phyloP scores from a whole-genome alignment of 1,140 invertebrate species.

The Protaetia brevitarsis region DNA sequence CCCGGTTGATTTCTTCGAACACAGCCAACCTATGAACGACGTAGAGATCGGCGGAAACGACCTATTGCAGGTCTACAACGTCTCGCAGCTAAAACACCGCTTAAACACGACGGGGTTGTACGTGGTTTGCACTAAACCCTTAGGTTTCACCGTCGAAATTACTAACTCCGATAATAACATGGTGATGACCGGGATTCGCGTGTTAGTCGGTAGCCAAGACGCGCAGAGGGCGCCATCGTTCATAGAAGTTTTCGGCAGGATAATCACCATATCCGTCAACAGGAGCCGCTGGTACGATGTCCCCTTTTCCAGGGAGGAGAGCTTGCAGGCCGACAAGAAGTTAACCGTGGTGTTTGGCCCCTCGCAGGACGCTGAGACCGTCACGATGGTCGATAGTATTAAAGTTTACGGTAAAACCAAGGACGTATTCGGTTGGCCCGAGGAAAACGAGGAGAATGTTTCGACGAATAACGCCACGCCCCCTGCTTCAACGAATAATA shows the following conservation, averaged over 20 bases:
- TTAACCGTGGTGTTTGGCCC: constrained; percentile 85
- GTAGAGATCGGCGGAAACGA: constrained; percentile 96
- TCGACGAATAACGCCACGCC: constrained; percentile 57
- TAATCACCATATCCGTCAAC: constrained; percentile 69
- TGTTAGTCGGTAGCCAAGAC: constrained; percentile 85
- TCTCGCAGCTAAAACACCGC: constrained; percentile 89
- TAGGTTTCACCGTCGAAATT: constrained; percentile 86
- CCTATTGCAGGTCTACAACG: constrained; percentile 91
- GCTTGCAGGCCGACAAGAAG: constrained; percentile 89
- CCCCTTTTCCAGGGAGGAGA: constrained; percentile 91
- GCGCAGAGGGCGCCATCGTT: constrained; percentile 77
- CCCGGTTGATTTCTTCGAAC: constrained; percentile 96
- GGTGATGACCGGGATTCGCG: constrained; percentile 78
- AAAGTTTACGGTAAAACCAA: constrained; percentile 95
- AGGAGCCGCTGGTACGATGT: constrained; percentile 93
- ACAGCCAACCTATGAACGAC: constrained; percentile 86
- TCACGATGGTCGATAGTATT: constrained; percentile 91
- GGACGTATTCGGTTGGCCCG: constrained; percentile 95
- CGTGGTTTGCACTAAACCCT: constrained; percentile 82
- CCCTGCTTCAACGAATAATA: constrained; percentile 35
- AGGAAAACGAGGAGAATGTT: constrained; percentile 84
- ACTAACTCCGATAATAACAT: constrained; percentile 82
- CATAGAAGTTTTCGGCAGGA: constrained; percentile 83
- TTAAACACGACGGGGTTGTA: constrained; percentile 88
- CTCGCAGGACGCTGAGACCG: constrained; percentile 82